These are phyloP conservation scores for Antechinus stuartii DNA, from an alignment of 2,113 vertebrate genomes.

Conservation along the genomic window DNA sequence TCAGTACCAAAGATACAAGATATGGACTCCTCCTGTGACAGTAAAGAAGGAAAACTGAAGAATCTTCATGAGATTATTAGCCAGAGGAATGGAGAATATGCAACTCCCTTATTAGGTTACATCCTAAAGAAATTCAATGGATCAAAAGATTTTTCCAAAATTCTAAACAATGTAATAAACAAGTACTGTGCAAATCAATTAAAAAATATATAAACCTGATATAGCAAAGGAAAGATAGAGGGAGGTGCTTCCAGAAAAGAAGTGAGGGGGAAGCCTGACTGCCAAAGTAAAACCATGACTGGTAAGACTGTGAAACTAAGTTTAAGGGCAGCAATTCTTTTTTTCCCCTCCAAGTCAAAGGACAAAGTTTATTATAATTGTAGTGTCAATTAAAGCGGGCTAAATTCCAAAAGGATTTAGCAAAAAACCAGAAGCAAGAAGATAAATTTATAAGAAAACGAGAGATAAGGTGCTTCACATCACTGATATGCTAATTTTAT, in stretches of 20 bases:
- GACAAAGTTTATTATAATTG: too few species aligned
- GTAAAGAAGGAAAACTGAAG: background rate
- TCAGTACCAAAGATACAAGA: background rate
- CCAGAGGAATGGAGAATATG: background rate
- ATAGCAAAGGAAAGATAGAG: background rate
- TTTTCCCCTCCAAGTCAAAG: too few species aligned
- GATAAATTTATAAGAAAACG: too few species aligned
- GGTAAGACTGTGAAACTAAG: background rate
- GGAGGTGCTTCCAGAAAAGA: background rate
- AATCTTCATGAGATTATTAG: background rate
- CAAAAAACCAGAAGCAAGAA: too few species aligned
- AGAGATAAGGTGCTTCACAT: too few species aligned
- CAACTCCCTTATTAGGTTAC: background rate
- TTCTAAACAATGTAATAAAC: background rate
- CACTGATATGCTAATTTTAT: too few species aligned
- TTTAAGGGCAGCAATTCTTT: background rate
- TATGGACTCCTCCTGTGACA: background rate
- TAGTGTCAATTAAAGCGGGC: too few species aligned
- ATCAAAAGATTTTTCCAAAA: background rate
- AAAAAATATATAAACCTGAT: background rate
- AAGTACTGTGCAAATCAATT: background rate
- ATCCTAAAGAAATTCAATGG: background rate
- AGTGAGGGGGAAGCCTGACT: background rate
- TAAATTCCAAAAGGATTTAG: too few species aligned
- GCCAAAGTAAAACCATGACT: background rate